Base-by-base conservation (phyloP, 2,888 invertebrate species). In the Pheosia tremula region DNA sequence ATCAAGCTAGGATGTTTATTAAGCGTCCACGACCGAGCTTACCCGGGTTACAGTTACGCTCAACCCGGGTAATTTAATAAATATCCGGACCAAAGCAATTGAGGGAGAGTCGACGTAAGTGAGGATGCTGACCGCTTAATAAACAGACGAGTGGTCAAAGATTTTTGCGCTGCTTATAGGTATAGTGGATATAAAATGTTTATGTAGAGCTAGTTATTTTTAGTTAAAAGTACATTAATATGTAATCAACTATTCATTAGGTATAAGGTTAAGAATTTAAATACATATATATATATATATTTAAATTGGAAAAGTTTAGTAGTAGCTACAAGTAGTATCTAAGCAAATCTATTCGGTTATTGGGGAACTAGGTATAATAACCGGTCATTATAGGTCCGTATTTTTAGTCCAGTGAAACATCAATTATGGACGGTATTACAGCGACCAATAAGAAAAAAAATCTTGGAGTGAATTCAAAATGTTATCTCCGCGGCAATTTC, bases 31-130 rank as follows among this genome's bases (percentile, higher is more conserved):
- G 75, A 69, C 73, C 72, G 81, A 83, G 86, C 84, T 89, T 85
- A 88, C 83, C 70, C 77, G 85, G 85, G 85, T 81, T 75, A 72
- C 76, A 79, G 81, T 78, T 77, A 77, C 83, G 79, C 83, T 85
- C 87, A 85, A 68, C 83, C 82, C 79, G 83, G 83, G 88, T 88
- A 89, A 89, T 92, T 90, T 91, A 90, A 91, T 91, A 91, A 91
- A 89, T 89, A 88, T 87, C 85, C 84, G 71, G 72, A 62, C 82
- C 80, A 79, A 81, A 85, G 83, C 87, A 84, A 84, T 90, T 86
- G 86, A 83, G 88, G 85, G 86, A 88, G n/a, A 87, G 69, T 69
- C 74, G 81, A 80, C 77, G 78, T 78, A 81, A 81, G 78, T 75
- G 75, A 71, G 80, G 81, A 84, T 83, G 83, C 82, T 84, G 79